Conservation (phyloP, 30 jellyfish, hydroid and myxozoan genomes). For the Catostylus mosaicus region DNA sequence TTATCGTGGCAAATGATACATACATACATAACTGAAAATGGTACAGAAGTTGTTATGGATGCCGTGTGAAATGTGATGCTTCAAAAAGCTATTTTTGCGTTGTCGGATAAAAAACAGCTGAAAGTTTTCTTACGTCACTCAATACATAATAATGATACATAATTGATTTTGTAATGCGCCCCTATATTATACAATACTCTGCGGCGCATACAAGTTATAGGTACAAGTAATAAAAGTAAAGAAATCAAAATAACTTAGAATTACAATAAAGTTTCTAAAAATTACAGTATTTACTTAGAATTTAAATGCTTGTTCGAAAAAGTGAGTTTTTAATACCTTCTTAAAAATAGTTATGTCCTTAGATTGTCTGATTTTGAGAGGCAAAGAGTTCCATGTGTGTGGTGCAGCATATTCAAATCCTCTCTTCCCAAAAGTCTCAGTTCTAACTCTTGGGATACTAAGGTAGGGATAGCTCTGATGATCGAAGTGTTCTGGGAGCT, state of each 20-base stretch:
- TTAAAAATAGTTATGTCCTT: conserved; percentile 5
- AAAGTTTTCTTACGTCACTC: too few species aligned
- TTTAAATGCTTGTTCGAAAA: conserved; percentile 10
- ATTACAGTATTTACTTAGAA: conserved; percentile 26
- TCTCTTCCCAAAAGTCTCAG: conserved; percentile 7
- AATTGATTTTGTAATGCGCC: too few species aligned
- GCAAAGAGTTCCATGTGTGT: conserved; percentile 30
- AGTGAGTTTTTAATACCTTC: conserved; percentile 13
- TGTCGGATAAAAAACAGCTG: too few species aligned
- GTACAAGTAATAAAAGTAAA: neutral
- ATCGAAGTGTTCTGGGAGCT: conserved; percentile 45
- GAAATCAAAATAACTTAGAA: conserved; percentile 9
- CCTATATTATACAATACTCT: conserved; percentile 13
- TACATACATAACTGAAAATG: too few species aligned
- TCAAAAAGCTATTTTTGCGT: too few species aligned
- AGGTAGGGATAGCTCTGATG: conserved; percentile 48
- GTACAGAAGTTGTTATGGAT: too few species aligned
- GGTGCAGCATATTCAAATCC: conserved; percentile 1
- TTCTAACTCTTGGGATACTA: conserved; percentile 17
- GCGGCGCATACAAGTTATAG: conserved; percentile 7
- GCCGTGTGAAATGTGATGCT: too few species aligned
- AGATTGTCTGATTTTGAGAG: too few species aligned
- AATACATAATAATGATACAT: too few species aligned
- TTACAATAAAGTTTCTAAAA: conserved; percentile 29
- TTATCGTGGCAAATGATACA: too few species aligned